A percentile compares a stretch with the other conserved stretches of the same genome.
Conservation (phyloP, 2,888 invertebrate species). For the Acrobasis repandana region DNA sequence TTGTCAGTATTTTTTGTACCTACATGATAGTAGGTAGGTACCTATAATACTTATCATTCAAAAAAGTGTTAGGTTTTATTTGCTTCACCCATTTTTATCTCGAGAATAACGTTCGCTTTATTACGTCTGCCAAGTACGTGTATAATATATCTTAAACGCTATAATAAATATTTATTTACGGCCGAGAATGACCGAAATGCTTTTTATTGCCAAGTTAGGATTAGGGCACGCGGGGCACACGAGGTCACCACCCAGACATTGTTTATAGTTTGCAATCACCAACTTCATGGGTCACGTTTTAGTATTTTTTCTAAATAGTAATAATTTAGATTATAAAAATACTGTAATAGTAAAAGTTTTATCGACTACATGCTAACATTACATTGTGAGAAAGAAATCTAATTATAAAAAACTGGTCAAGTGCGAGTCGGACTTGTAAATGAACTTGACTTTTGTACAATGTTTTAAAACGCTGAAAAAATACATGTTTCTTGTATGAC, state of each 20-base stretch:
- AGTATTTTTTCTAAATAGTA: not conserved
- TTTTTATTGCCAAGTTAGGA: not conserved
- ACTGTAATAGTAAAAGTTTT: not conserved
- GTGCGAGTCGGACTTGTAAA: too few relatives aligned
- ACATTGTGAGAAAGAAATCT: not conserved
- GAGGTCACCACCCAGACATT: not conserved
- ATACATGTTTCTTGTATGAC: too few relatives aligned
- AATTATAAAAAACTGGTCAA: too few relatives aligned
- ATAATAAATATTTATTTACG: not conserved
- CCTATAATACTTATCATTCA: too few relatives aligned
- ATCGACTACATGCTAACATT: not conserved
- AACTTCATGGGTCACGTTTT: not conserved
- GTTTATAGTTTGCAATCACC: not conserved
- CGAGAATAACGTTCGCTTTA: not conserved
- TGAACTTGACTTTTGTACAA: too few relatives aligned
- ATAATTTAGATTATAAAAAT: not conserved
- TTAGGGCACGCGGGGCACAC: not conserved
- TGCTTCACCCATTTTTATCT: not conserved
- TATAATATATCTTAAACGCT: not conserved
- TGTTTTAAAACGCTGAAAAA: too few relatives aligned
- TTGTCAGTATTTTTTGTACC: too few relatives aligned
- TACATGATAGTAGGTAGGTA: too few relatives aligned
- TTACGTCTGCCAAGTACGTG: not conserved
- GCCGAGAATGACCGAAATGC: constrained; percentile 2
- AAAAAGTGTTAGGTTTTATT: too few relatives aligned